These are phyloP conservation scores for Nowickia ferox DNA, from an alignment of 2,888 invertebrate species.

Conservation along the genomic window DNA sequence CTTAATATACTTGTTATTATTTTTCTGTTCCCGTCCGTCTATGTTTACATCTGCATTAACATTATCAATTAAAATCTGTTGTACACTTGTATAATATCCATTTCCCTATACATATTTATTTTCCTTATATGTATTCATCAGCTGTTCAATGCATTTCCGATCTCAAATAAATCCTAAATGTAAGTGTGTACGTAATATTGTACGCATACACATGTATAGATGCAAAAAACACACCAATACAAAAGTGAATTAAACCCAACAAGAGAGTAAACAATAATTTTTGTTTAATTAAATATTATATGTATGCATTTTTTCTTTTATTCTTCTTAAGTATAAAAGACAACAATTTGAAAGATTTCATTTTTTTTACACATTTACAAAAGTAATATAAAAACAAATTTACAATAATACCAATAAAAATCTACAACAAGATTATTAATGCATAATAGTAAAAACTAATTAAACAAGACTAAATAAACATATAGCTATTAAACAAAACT, in stretches of 20 bases:
- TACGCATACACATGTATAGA: background rate
- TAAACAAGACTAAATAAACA: constrained; percentile 54
- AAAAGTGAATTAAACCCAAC: constrained; percentile 71
- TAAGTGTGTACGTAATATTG: constrained; percentile 9
- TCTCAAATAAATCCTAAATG: background rate
- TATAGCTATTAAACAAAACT: background rate
- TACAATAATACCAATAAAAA: constrained; percentile 65
- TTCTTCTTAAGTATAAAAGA: constrained; percentile 68
- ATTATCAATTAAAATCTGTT: background rate
- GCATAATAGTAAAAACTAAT: constrained; percentile 35
- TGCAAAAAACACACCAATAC: constrained; percentile 57
- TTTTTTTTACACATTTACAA: constrained; percentile 80
- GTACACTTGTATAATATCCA: constrained; percentile 35
- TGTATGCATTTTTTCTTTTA: constrained; percentile 62
- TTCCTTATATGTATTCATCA: constrained; percentile 34
- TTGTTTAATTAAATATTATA: constrained; percentile 45
- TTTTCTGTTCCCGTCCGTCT: constrained; percentile 18
- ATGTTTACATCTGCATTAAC: background rate
- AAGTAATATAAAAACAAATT: constrained; percentile 67
- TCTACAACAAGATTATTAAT: constrained; percentile 48
- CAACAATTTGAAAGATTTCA: constrained; percentile 60
- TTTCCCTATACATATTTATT: constrained; percentile 19
- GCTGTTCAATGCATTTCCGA: constrained; percentile 36
- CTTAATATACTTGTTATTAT: background rate
- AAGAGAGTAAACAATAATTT: constrained; percentile 74